Evolutionary conservation across 2,797 vertebrate species (phyloP), one percentile per base, ranked within the genome.

Genomic region (Manis javanica): DNA sequence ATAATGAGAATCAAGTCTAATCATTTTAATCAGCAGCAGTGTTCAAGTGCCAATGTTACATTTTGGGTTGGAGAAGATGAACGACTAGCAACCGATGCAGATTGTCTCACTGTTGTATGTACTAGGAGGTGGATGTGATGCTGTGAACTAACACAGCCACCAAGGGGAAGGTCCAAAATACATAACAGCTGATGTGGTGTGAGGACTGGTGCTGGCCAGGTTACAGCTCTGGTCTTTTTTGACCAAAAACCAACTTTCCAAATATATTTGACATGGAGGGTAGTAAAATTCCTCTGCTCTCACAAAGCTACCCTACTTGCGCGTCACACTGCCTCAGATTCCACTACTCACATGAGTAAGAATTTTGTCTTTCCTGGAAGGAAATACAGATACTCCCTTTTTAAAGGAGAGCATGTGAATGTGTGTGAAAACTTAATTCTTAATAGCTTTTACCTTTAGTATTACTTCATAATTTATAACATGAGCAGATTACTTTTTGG

Each of bases 1-100:
- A 85, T 94, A 97, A 97, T 96, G 97, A 97, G 95, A 98, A 94
- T 96, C 94, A 79, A 95, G 92, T 98, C 95, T 97, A 96, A 97
- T 98, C 96, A 96, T 98, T 96, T 96, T 93, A 95, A 96, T 94
- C 87, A 96, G 71, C n/a, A 90, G 92, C 64, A 59, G 95, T 97
- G 96, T 98, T 96, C 78, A 94, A 97, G 96, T 90, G 59, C 92
- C 77, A 96, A 95, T 93, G 63, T 92, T 95, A 55, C 42, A 94
- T 79, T 79, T n/a, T 85, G 72, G 63, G 57, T 75, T 66, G 63
- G 95, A 69, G 79, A 82, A 79, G 85, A 91, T 7, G 55, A 78
- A 26, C 57, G 77, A 68, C 61, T 74, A 37, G 74, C n/a, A 66
- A 21, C 75, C 92, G 90, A 92, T 63, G 61, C 69, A 68, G 59